Base-by-base conservation (phyloP, 2,888 invertebrate species). In the Pterobdella sp. region DNA sequence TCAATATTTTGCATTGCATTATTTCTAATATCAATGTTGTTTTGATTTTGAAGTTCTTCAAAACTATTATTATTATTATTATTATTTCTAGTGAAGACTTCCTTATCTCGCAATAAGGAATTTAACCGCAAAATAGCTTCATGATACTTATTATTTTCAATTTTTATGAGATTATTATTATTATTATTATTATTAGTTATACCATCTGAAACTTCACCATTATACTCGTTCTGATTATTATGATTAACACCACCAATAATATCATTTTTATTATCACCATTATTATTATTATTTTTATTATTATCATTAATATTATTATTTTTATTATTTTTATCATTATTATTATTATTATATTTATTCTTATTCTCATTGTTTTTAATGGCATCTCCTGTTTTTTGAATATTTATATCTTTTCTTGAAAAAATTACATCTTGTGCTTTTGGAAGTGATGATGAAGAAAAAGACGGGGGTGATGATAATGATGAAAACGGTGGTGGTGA, bases 401-500 rank as follows among this genome's bases (percentile, higher is more conserved):
- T 42, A 42, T 14, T 42, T 14, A 42, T 14, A 7, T 42, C 49
- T 22, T 42, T 42, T 42, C 22, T 42, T 22, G 7, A 22, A 22
- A 42, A 18, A 42, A 42, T 56, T 56, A 26, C 18, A 26, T 22
- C 49, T 42, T 56, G 60, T 56, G 60, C 26, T 14, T 7, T 4
- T 56, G 60, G 60, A 56, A 26, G 63, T 14, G 68, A n/a, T 69
- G 69, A 36, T 26, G 32, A 36, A 31, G 52, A n/a, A n/a, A 34
- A 34, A 52, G 52, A 29, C 22, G 31, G 32, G 26, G 65, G 4
- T 35, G 65, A 26, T 29, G 65, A 65, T 65, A 34, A 31, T 49
- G 69, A 26, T 49, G 69, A 36, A 1, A 69, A 29, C 31, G 52
- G 34, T 69, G 69, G 56, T 49, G 52, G 31, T 31, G 37, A 31